Evolutionary conservation across 2,797 vertebrate species (phyloP), one percentile per base, ranked within the genome.

Genomic region (Smutsia temminckii): DNA sequence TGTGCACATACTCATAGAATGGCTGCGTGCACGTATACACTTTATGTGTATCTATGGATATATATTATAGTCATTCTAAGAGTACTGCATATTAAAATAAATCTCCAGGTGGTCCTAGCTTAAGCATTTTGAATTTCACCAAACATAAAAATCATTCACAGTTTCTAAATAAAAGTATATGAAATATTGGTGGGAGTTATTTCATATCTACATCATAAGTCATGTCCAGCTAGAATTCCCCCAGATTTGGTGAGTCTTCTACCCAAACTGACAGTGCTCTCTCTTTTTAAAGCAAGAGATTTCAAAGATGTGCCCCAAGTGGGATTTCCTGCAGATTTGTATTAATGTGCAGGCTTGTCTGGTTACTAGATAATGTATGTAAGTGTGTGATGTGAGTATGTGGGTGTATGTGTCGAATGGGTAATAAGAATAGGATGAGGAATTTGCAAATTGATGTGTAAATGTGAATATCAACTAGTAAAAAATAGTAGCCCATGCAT

Each of bases 391-490:
- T 93, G 96, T 97, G 53, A 83, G 96, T 97, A 91, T 97, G 91
- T 97, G 80, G 91, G 88, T 95, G 93, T 97, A 94, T 97, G 97
- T 97, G 95, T 95, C 89, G 0, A 89, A 84, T 46, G 93, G 95
- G 95, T 96, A 98, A 97, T 94, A 96, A 95, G 97, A 91, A 96
- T 97, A 96, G 95, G 91, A 80, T 96, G 96, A 95, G 97, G 97
- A 95, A 93, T 96, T 97, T 97, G 97, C 96, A 97, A 55, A 97
- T 95, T 97, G 96, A 97, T 97, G 71, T 95, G 97, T 97, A 97
- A 97, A 97, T 97, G 92, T 97, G 96, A 97, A 59, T 93, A 87
- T 78, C 93, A 90, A 81, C 89, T 92, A 90, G 89, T 79, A 57
- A 94, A 87, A 96, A 88, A 57, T 29, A 91, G 32, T 94, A 91